Conservation (phyloP, 2,113 vertebrate genomes). For the Pteruthius melanotis region DNA sequence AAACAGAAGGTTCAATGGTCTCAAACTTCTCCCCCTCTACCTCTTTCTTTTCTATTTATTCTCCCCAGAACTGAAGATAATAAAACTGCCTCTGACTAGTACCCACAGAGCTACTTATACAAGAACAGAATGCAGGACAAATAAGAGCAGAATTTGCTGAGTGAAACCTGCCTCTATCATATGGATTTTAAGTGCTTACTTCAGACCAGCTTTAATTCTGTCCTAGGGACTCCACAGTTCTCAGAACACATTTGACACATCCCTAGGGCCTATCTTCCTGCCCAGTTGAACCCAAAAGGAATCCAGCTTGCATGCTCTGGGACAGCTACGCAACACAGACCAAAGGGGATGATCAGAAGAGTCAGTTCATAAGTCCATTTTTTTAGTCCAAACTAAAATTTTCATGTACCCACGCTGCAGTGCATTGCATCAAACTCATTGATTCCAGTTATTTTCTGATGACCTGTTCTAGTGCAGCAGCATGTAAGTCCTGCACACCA, state of each 20-base stretch:
- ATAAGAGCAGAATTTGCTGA: not conserved
- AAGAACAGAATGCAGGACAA: not conserved
- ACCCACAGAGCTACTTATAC: not conserved
- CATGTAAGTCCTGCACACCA: not conserved
- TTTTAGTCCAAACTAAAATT: not conserved
- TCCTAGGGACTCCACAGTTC: not conserved
- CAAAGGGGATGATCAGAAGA: not conserved
- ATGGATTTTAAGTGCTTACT: not conserved
- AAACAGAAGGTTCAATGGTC: not conserved
- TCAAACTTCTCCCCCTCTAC: not conserved
- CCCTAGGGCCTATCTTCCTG: not conserved
- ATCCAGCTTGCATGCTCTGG: not conserved
- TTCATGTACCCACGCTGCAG: not conserved
- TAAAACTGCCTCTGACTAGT: not conserved
- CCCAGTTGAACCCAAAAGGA: not conserved
- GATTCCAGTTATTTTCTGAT: not conserved
- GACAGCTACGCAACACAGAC: not conserved
- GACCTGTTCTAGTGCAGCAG: not conserved
- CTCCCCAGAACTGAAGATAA: not conserved
- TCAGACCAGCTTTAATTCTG: not conserved
- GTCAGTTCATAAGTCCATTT: not conserved
- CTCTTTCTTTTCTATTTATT: not conserved
- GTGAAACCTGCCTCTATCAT: not conserved
- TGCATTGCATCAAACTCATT: not conserved
- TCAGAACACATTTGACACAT: not conserved